A percentile compares a stretch with the other conserved stretches of the same genome.
Evolutionary conservation across 2,888 invertebrate genomes (phyloP).

Genomic region (Mellilla xanthometata): DNA sequence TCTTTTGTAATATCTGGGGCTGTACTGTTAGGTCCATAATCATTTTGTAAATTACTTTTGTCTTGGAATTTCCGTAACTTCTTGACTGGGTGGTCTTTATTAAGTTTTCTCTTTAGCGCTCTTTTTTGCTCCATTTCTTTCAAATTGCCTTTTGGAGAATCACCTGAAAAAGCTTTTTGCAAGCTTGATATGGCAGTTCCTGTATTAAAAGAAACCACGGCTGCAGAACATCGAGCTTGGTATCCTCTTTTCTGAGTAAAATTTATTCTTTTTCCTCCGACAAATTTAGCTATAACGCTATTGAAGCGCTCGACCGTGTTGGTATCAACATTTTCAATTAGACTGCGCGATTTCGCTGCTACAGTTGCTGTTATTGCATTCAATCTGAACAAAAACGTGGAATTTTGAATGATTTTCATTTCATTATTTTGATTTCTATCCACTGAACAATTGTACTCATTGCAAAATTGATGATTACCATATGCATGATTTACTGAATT

Average conservation of each 20-base stretch:
- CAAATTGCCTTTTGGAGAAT: not conserved
- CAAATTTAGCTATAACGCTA: not conserved
- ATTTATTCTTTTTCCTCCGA: conserved; percentile 42
- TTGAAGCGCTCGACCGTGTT: not conserved
- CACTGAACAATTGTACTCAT: not conserved
- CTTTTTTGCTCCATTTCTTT: not conserved
- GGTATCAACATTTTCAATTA: not conserved
- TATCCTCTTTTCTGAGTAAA: conserved; percentile 35
- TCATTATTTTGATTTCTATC: too few species aligned
- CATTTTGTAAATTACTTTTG: not conserved
- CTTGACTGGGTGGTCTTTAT: conserved; percentile 4
- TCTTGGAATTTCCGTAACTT: not conserved
- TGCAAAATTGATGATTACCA: not conserved
- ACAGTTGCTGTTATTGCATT: not conserved
- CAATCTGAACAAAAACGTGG: not conserved
- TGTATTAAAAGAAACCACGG: conserved; percentile 33
- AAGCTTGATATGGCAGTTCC: not conserved
- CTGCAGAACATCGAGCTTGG: conserved; percentile 36
- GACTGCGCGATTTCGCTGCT: not conserved
- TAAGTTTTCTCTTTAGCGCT: conserved; percentile 19
- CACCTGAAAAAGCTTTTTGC: not conserved
- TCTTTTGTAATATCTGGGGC: not conserved
- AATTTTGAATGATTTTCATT: too few species aligned
- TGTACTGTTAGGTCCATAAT: not conserved
- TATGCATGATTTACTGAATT: not conserved